A percentile compares a stretch with the other conserved stretches of the same genome.
Conservation (phyloP, 2,113 vertebrate genomes). For the Xyrauchen texanus region DNA sequence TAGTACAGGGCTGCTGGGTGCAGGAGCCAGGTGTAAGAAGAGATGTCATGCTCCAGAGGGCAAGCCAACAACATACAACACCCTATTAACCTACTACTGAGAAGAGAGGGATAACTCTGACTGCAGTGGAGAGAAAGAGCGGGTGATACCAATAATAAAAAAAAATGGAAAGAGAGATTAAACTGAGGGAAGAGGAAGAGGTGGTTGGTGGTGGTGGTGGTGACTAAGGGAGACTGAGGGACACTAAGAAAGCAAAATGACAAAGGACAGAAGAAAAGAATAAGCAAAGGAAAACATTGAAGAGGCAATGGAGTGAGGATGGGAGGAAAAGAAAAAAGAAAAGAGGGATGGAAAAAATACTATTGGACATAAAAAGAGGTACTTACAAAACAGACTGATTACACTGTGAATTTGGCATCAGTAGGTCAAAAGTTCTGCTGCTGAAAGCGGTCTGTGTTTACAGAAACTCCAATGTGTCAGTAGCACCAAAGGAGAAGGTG, state of each 20-base stretch:
- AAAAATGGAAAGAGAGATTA: background rate
- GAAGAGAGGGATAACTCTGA: constrained; percentile 1
- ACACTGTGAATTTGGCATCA: too few species aligned
- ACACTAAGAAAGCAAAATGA: background rate
- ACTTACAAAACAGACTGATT: too few species aligned
- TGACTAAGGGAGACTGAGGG: background rate
- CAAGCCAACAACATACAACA: constrained; percentile 37
- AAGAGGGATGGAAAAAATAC: background rate
- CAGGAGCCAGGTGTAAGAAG: constrained; percentile 46
- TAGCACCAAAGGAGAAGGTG: too few species aligned
- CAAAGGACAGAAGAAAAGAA: constrained; percentile 12
- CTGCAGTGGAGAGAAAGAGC: background rate
- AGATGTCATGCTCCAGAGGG: constrained; percentile 56
- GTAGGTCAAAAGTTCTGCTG: too few species aligned
- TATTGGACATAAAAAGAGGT: background rate
- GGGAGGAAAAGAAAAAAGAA: background rate
- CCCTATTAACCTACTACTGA: constrained; percentile 36
- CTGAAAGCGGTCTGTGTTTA: too few species aligned
- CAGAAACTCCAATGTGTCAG: too few species aligned
- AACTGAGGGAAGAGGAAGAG: background rate
- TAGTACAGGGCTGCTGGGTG: constrained; percentile 22
- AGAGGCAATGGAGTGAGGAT: background rate
- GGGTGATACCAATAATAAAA: background rate
- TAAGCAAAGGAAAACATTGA: background rate
- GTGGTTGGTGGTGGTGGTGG: background rate